These are phyloP conservation scores for Heteractis magnifica DNA, from an alignment of 92 coral and sea anemone genomes.

Conservation along the genomic window DNA sequence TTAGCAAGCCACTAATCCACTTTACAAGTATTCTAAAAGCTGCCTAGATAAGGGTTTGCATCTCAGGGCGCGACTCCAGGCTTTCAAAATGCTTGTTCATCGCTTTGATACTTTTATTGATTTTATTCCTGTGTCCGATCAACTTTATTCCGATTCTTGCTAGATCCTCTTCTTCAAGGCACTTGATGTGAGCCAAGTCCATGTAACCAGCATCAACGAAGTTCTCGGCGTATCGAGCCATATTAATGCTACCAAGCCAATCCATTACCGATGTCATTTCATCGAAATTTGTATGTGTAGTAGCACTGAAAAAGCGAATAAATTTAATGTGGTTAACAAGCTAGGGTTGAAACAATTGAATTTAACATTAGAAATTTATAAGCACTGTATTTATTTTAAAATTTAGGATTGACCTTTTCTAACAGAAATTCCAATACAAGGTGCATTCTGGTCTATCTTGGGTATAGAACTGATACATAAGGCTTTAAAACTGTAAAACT, in stretches of 20 bases:
- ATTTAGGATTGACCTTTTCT: no score
- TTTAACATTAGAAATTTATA: not conserved
- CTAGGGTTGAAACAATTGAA: no score
- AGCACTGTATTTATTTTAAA: no score
- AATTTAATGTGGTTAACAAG: not conserved
- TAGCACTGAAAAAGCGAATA: constrained; percentile 10
- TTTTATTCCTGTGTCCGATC: constrained; percentile 94
- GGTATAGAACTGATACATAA: no score
- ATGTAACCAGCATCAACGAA: constrained; percentile 78
- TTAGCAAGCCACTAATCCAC: no score
- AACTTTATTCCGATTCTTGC: constrained; percentile 71
- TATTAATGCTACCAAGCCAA: constrained; percentile 83
- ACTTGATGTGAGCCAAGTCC: constrained; percentile 67
- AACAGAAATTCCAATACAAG: no score
- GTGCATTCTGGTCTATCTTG: no score
- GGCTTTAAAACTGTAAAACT: no score
- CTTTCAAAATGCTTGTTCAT: constrained; percentile 71
- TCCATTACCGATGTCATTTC: constrained; percentile 61
- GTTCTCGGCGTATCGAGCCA: constrained; percentile 76
- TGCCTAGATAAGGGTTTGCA: not conserved
- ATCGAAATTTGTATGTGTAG: constrained; percentile 50
- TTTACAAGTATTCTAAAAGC: not conserved
- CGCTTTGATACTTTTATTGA: constrained; percentile 80
- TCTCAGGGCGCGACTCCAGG: constrained; percentile 3
- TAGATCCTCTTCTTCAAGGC: constrained; percentile 69